Evolutionary conservation across 2,888 invertebrate species (phyloP), one percentile per base, ranked within the genome.

Genomic region (Arge pagana): DNA sequence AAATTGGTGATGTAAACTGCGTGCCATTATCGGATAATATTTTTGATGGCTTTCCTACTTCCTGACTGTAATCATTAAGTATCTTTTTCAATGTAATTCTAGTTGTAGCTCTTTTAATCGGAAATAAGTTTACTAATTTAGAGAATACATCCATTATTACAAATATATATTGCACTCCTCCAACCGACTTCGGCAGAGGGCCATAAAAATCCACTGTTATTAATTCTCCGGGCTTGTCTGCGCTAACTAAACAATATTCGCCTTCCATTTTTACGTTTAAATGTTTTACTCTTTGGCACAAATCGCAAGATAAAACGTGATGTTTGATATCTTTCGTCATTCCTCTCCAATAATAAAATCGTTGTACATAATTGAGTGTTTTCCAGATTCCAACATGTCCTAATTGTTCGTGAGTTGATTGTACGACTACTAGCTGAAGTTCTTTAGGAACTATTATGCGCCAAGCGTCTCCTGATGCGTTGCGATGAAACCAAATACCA

Each of bases 261-360:
- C 48, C 41, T 15, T 45, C 45, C 40, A 39, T 52, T 24, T 13
- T 37, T 4, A 31, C 19, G n/a, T 23, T 49, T 4, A 39, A 21
- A 41, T 40, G 40, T 36, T 53, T 48, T n/a, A 15, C 8, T 24
- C 55, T 55, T 30, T 63, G 59, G 41, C 61, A 62, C 5, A 61
- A 18, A 37, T 60, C 57, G 24, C 61, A 61, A 13, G 50, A 15
- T 8, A 33, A 15, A 8, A 54, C 33, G 18, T 23, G 40, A 8
- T 30, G 28, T 24, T 57, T 57, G 5, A 55, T 21, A 3, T 51
- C 49, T 24, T 42, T 24, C 7, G 37, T 13, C 45, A 57, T 55
- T 13, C 48, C 35, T 23, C 4, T 26, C 54, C 55, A 55, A 33
- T 26, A 55, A 11, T 55, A 52, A 35, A 33, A 54, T 7, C 26